Evolutionary conservation across 2,113 vertebrate species (phyloP).

Genomic region (cattle (Bos taurus)): ARS-UCD2.0 NC_037335.1:103027001-103027500

Average conservation of each 20-base stretch:
- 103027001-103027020: not conserved
- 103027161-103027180: not conserved
- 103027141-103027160: not conserved
- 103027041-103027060: not conserved
- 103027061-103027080: not conserved
- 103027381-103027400: not conserved
- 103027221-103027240: not conserved
- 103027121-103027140: fast-evolving
- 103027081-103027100: not conserved
- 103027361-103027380: not conserved
- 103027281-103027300: not conserved
- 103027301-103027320: not conserved
- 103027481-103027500: not conserved
- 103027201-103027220: not conserved
- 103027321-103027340: not conserved
- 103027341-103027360: fast-evolving
- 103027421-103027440: not conserved
- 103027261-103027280: not conserved
- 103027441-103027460: not conserved
- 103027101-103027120: not conserved
- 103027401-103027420: not conserved
- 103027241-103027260: not conserved
- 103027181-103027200: not conserved
- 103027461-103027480: not conserved
- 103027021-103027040: not conserved